A percentile compares a stretch with the other conserved stretches of the same genome.
Evolutionary conservation across 2,797 vertebrate species (phyloP).

Genomic region (Lithobates pipiens): DNA sequence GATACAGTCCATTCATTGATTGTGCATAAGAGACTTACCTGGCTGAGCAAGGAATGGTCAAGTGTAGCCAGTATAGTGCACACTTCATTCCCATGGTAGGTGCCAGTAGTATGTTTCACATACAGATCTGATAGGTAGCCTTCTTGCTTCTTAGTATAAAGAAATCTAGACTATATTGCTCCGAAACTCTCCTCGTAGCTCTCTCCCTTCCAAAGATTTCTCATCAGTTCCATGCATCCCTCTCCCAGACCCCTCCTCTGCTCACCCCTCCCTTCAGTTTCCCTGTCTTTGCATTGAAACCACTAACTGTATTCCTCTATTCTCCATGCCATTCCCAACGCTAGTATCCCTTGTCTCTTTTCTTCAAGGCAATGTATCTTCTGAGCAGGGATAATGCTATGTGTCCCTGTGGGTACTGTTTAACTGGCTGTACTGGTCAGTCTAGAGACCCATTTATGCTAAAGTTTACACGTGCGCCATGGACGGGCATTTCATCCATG

Average conservation of each 20-base stretch:
- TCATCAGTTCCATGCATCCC: neutral
- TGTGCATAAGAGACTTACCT: slow-evolving; percentile 8
- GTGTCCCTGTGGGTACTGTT: too few species aligned
- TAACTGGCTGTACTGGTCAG: too few species aligned
- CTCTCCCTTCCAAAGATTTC: neutral
- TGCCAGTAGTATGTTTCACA: neutral
- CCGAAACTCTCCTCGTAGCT: slow-evolving; percentile 6
- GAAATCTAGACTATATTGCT: neutral
- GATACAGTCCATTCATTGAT: too few species aligned
- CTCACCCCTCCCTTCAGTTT: slow-evolving; percentile 7
- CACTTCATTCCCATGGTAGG: neutral
- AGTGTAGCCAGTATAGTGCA: neutral
- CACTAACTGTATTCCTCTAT: neutral
- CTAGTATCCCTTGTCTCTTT: neutral
- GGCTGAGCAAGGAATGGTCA: neutral
- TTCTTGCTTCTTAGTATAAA: neutral
- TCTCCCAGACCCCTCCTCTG: slow-evolving; percentile 11
- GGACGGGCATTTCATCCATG: too few species aligned
- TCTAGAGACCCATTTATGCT: too few species aligned
- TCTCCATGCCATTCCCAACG: neutral
- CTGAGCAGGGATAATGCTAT: too few species aligned
- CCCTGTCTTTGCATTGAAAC: neutral
- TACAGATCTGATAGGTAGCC: neutral
- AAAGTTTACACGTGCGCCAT: too few species aligned
- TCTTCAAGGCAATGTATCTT: neutral